Evolutionary conservation across 2,113 vertebrate species (phyloP).

Genomic region (Lophotis ruficrista): DNA sequence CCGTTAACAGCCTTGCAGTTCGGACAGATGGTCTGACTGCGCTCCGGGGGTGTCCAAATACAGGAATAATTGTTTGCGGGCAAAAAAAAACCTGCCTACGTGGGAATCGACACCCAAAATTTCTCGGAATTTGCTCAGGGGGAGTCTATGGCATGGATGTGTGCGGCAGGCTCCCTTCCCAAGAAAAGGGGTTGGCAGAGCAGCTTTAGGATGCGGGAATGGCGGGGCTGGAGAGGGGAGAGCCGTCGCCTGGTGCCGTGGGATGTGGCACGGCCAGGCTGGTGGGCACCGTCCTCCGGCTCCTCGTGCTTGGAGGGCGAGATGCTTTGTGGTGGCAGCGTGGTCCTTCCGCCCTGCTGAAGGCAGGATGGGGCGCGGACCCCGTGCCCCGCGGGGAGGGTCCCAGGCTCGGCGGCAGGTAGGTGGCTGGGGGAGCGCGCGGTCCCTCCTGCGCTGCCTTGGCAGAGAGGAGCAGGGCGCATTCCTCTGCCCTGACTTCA

Average conservation of each 20-base stretch:
- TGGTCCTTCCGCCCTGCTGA: neutral
- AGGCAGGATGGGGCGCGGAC: rapidly evolving
- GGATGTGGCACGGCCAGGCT: neutral
- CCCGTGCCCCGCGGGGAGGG: rapidly evolving
- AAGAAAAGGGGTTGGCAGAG: neutral
- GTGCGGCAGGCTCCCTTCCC: neutral
- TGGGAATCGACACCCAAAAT: neutral
- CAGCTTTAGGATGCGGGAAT: no score
- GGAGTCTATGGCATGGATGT: neutral
- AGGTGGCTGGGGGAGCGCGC: rapidly evolving
- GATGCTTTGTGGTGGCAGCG: neutral
- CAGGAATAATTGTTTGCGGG: neutral
- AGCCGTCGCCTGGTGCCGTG: rapidly evolving
- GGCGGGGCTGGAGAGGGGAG: neutral
- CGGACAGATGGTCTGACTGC: neutral
- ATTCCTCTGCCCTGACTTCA: slow-evolving; percentile 59
- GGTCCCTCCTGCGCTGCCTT: neutral
- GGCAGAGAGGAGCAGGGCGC: neutral
- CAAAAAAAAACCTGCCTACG: neutral
- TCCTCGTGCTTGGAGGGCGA: neutral
- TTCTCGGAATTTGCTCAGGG: neutral
- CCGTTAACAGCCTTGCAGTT: neutral
- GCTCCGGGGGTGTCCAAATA: neutral
- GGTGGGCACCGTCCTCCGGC: neutral
- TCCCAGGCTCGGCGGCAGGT: neutral